These are phyloP conservation scores for Archocentrus centrarchus DNA, from an alignment of 2,113 vertebrate species.

Conservation along the genomic window DNA sequence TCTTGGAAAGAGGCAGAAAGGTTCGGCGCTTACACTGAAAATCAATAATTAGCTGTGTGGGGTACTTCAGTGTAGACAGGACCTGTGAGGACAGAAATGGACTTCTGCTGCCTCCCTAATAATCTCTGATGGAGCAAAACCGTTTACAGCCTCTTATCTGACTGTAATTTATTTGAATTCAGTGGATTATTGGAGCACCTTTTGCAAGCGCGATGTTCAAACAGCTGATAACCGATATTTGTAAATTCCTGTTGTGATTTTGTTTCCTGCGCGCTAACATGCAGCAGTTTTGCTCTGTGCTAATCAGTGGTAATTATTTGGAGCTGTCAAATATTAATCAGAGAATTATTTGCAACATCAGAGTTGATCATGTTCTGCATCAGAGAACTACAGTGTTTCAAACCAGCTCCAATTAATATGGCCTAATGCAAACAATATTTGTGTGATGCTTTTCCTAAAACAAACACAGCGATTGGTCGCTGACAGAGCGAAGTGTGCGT, in stretches of 20 bases:
- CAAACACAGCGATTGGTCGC: neutral
- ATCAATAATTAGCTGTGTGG: neutral
- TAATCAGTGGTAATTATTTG: slow-evolving; percentile 33
- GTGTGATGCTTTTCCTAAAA: neutral
- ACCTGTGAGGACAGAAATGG: neutral
- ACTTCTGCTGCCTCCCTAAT: neutral
- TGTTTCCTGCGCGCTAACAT: neutral
- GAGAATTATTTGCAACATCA: slow-evolving; percentile 2
- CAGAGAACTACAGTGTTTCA: neutral
- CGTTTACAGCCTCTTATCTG: neutral
- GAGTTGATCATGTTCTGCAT: neutral
- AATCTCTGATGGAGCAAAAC: neutral
- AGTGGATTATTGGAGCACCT: neutral
- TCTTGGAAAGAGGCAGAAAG: neutral
- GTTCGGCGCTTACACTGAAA: neutral
- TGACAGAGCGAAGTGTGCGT: neutral
- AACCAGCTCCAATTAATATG: neutral
- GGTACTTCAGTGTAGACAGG: neutral
- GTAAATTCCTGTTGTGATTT: neutral
- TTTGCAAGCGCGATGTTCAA: neutral
- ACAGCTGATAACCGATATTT: neutral
- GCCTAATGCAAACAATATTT: neutral
- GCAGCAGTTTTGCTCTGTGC: neutral
- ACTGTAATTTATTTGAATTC: neutral
- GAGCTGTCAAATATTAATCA: neutral